Percentiles rank a stretch among this genome's conserved stretches.
Conservation (phyloP, 2,888 invertebrate genomes). For the Ennomos quercinarius region DNA sequence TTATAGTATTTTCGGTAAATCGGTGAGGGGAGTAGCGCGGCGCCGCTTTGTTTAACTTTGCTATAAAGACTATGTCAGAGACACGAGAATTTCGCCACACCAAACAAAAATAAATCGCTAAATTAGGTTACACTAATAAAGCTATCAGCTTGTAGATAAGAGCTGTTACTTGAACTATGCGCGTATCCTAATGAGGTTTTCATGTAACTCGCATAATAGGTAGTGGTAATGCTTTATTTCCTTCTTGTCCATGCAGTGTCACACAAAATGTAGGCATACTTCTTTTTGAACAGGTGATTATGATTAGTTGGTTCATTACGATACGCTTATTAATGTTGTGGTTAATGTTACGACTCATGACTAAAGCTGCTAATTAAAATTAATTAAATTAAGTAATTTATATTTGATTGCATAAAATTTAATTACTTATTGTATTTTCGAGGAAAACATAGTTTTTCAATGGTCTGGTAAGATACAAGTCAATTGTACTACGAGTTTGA, state of each 20-base stretch:
- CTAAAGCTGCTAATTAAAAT: too few relatives aligned
- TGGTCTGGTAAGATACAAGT: too few relatives aligned
- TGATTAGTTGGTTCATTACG: conserved; percentile 1
- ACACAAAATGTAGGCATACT: neutral
- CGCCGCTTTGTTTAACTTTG: neutral
- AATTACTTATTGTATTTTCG: too few relatives aligned
- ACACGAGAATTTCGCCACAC: conserved; percentile 13
- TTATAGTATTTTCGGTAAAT: too few relatives aligned
- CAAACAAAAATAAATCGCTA: conserved; percentile 11
- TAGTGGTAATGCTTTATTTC: conserved; percentile 1
- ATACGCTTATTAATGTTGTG: too few relatives aligned
- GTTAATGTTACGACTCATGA: too few relatives aligned
- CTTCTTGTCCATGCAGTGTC: neutral
- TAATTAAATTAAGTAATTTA: too few relatives aligned
- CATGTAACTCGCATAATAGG: conserved; percentile 13
- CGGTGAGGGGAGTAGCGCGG: too few relatives aligned
- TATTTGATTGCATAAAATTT: too few relatives aligned
- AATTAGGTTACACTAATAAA: conserved; percentile 33
- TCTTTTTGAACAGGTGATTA: conserved; percentile 1
- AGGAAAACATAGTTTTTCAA: too few relatives aligned
- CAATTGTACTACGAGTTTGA: too few relatives aligned
- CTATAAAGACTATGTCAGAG: neutral
- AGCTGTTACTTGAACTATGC: conserved; percentile 5
- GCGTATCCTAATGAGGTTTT: conserved; percentile 19
- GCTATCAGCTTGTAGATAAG: conserved; percentile 29